Evolutionary conservation across 1,140 invertebrate genomes (phyloP).

Genomic region (Glomeris maerens): DNA sequence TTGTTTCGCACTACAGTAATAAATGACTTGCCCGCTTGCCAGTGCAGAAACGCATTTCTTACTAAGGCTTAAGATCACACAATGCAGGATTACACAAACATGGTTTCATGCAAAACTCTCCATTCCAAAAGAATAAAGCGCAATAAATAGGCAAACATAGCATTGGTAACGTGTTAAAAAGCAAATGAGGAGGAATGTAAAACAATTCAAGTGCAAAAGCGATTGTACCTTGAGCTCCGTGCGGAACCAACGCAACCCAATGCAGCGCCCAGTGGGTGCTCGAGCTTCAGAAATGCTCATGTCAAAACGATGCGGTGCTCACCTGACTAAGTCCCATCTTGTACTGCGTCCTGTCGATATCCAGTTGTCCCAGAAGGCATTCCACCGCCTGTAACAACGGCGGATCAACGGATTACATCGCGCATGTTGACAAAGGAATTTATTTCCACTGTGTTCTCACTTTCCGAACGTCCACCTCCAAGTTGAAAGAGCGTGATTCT

Average conservation of each 20-base stretch:
- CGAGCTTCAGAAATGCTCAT: not conserved
- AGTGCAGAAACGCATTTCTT: no score
- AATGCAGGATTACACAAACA: no score
- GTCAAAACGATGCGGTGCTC: conserved; percentile 25
- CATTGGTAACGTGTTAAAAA: no score
- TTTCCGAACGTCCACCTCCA: conserved; percentile 29
- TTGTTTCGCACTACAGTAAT: no score
- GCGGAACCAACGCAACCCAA: not conserved
- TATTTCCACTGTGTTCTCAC: conserved; percentile 14
- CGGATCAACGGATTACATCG: not conserved
- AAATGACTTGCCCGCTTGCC: no score
- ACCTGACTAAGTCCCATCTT: conserved; percentile 83
- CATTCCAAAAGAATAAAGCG: no score
- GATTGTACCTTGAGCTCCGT: not conserved
- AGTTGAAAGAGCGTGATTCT: conserved; percentile 28
- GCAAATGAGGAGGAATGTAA: no score
- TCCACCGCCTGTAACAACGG: conserved; percentile 38
- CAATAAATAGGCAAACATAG: no score
- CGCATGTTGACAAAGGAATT: not conserved
- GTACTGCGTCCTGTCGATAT: conserved; percentile 72
- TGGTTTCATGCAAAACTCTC: no score
- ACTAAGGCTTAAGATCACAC: no score
- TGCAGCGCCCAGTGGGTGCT: not conserved
- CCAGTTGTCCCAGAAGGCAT: conserved; percentile 66
- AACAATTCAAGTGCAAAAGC: no score